These are phyloP conservation scores for Argyrosomus regius DNA, from an alignment of 2,797 vertebrate genomes.

Conservation along the genomic window DNA sequence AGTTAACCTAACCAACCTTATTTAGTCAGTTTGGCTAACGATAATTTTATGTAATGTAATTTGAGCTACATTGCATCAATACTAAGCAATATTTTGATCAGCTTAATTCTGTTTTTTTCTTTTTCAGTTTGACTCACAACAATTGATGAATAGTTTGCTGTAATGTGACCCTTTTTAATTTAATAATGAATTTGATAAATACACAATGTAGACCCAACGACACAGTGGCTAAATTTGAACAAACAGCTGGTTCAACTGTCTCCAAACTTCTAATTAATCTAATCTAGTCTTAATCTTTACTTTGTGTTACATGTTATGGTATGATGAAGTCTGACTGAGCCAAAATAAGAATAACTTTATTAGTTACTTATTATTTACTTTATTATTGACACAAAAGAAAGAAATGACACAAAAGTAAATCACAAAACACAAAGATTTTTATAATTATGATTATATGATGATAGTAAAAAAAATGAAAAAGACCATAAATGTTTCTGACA, in stretches of 20 bases:
- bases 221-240: not conserved
- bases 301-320: not conserved
- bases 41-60: not conserved
- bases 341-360: slow-evolving; percentile 15
- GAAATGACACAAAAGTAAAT: slow-evolving; percentile 25
- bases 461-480: slow-evolving; percentile 7
- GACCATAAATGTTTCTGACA: slow-evolving; percentile 4
- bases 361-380: not conserved
- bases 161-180: not conserved
- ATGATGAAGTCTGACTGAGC: not conserved
- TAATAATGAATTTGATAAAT: not conserved
- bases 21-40: not conserved
- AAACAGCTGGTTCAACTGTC: not conserved
- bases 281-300: not conserved
- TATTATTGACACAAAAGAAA: not conserved
- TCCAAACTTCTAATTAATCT: not conserved
- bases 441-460: slow-evolving; percentile 12
- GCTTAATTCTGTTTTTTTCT: no score
- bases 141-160: not conserved
- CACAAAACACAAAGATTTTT: slow-evolving; percentile 5
- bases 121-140: no score
- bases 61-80: not conserved
- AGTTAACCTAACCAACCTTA: not conserved
- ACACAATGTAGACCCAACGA: not conserved
- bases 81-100: not conserved